Percentiles rank a stretch among this genome's conserved stretches.
These are phyloP conservation scores for Beris morrisii DNA, from an alignment of 2,888 invertebrate genomes.

Conservation along the genomic window DNA sequence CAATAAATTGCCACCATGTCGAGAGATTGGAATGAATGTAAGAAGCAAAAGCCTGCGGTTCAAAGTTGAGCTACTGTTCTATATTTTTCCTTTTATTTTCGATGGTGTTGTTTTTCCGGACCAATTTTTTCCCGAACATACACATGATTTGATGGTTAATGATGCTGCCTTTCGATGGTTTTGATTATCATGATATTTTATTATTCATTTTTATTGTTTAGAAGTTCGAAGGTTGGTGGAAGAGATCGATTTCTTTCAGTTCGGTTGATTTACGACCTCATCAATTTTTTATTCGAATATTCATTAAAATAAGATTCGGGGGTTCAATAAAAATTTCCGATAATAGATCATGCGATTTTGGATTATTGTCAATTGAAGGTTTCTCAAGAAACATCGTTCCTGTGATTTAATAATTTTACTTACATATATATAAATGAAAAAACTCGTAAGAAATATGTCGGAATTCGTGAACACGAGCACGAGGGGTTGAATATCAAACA, in stretches of 20 bases:
- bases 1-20: constrained; percentile 35
- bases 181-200: constrained; percentile 15
- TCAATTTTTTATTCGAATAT: no score
- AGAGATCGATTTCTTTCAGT: not conserved
- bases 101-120: not conserved
- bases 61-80: not conserved
- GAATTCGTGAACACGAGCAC: no score
- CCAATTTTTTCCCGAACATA: not conserved
- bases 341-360: no score
- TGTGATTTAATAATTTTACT: no score
- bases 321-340: no score
- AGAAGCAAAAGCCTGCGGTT: not conserved
- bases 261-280: not conserved
- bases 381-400: no score
- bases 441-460: no score
- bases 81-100: not conserved
- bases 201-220: constrained; percentile 16
- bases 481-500: no score
- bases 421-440: no score
- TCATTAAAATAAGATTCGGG: no score
- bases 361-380: no score
- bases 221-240: not conserved
- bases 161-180: constrained; percentile 15
- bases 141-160: constrained; percentile 22
- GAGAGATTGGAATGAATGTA: not conserved